phyloP scores from a whole-genome alignment of 2,888 invertebrate species.

The Lottia scabra region DNA sequence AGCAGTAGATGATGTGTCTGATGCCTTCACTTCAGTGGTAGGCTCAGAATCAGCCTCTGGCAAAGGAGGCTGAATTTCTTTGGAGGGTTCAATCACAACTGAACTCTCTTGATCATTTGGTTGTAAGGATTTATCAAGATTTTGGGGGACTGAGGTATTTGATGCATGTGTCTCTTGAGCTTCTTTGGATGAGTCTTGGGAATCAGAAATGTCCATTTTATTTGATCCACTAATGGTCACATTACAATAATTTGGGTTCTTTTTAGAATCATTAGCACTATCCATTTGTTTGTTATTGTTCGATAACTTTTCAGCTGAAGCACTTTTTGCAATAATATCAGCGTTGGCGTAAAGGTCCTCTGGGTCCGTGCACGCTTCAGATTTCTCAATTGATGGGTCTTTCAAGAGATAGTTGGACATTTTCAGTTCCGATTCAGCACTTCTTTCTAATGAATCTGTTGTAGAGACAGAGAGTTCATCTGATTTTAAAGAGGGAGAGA shows the following conservation, averaged over 20 bases:
- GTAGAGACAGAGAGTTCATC: not conserved
- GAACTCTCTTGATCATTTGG: too few relatives aligned
- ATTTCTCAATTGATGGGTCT: not conserved
- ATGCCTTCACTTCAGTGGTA: slow-evolving; percentile 8
- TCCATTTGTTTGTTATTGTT: not conserved
- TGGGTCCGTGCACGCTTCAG: not conserved
- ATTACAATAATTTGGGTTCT: not conserved
- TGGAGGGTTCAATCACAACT: not conserved
- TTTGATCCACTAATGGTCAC: not conserved
- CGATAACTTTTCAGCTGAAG: not conserved
- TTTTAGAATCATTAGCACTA: not conserved
- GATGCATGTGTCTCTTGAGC: not conserved
- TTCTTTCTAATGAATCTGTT: not conserved
- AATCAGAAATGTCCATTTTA: not conserved
- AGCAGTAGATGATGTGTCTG: not conserved
- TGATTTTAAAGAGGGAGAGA: slow-evolving; percentile 6
- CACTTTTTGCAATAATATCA: not conserved
- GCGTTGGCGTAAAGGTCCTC: not conserved
- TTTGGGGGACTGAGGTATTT: not conserved
- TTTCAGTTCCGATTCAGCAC: not conserved
- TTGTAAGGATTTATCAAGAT: not conserved
- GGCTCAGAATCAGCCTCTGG: slow-evolving; percentile 7
- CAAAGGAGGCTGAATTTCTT: not conserved
- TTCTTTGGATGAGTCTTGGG: not conserved
- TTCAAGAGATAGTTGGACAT: not conserved